Conservation (phyloP, 2,888 invertebrate species). For the Phanerotoma sp. region DNA sequence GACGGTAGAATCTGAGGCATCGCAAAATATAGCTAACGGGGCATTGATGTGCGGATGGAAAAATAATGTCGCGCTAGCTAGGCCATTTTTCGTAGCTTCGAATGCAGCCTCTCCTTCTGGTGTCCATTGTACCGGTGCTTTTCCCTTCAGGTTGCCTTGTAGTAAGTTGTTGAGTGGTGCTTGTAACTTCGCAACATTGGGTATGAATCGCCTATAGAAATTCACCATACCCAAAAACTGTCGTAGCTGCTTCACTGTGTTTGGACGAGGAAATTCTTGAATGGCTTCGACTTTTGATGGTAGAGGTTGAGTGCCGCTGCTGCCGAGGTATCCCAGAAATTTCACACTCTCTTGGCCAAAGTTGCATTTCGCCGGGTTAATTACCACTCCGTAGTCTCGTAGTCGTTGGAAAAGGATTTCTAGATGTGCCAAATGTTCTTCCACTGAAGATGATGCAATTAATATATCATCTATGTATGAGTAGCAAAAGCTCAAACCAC, state of each 20-base stretch:
- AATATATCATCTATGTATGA: constrained; percentile 13
- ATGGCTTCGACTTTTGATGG: constrained; percentile 39
- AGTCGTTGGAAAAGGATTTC: constrained; percentile 1
- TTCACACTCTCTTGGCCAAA: constrained; percentile 5
- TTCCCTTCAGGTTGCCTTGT: too few relatives aligned
- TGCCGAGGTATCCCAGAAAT: constrained; percentile 24
- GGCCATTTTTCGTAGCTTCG: too few relatives aligned
- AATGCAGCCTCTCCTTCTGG: too few relatives aligned
- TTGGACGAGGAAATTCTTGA: too few relatives aligned
- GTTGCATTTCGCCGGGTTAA: constrained; percentile 11
- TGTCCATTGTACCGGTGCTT: too few relatives aligned
- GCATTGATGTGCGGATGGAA: too few relatives aligned
- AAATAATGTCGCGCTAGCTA: too few relatives aligned
- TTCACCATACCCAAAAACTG: constrained; percentile 50
- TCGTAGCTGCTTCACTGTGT: constrained; percentile 41
- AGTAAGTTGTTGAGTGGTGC: too few relatives aligned
- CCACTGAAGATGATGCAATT: not conserved
- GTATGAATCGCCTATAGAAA: constrained; percentile 50
- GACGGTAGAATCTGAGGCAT: too few relatives aligned
- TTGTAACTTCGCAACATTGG: constrained; percentile 44
- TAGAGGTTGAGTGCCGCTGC: constrained; percentile 43
- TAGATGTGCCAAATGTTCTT: constrained; percentile 8
- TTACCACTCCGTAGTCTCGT: constrained; percentile 6
- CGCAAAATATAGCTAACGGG: too few relatives aligned
- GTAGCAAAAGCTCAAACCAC: constrained; percentile 3